Percentiles rank a stretch among this genome's conserved stretches.
phyloP scores from a whole-genome alignment of 2,113 vertebrate genomes.

The Pelmatolapia mariae region DNA sequence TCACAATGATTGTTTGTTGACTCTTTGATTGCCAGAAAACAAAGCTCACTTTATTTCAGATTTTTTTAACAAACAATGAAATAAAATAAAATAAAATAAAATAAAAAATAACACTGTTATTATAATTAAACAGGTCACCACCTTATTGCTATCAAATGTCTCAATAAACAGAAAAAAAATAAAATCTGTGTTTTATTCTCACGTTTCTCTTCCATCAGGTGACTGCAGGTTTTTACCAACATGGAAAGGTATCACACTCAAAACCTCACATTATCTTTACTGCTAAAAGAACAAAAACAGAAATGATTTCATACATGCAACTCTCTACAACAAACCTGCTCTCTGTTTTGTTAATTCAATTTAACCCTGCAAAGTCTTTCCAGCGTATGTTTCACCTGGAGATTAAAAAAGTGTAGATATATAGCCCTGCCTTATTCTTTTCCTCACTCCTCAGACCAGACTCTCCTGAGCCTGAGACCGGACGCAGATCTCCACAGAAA shows the following conservation, averaged over 20 bases:
- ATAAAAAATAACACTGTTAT: too few relatives aligned
- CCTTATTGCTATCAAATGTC: neutral
- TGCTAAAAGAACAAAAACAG: neutral
- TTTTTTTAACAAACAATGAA: neutral
- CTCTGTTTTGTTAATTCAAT: neutral
- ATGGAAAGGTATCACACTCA: neutral
- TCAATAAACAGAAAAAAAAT: too few relatives aligned
- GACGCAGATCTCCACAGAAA: neutral
- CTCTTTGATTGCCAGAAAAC: neutral
- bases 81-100: too few relatives aligned
- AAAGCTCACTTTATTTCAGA: neutral
- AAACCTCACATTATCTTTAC: neutral
- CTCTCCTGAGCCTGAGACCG: neutral
- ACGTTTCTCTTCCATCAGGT: neutral
- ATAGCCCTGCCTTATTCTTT: rapidly evolving
- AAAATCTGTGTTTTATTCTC: neutral
- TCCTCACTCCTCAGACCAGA: neutral
- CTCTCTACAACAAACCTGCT: rapidly evolving
- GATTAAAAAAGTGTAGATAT: rapidly evolving
- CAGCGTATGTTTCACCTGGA: neutral
- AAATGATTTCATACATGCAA: rapidly evolving
- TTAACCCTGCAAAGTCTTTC: neutral
- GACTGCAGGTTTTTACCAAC: neutral
- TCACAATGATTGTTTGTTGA: rapidly evolving
- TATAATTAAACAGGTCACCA: too few relatives aligned